Evolutionary conservation across 2,888 invertebrate species (phyloP).

Genomic region (Mesorhabditis spiculigera): DNA sequence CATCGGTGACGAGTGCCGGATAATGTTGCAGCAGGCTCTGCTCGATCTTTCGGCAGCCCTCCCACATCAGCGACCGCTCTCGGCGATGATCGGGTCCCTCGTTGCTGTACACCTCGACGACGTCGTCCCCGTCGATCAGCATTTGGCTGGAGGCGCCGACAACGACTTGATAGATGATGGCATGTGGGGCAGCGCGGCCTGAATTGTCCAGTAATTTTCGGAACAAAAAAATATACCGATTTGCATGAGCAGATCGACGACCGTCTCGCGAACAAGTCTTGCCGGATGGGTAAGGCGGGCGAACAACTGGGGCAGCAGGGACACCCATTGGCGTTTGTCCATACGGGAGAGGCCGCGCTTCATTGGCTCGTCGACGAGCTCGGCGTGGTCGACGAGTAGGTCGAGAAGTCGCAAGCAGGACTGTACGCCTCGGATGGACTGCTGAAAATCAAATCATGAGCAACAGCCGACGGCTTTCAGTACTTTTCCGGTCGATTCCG

Average conservation of each 20-base stretch:
- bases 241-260: slow-evolving; percentile 80
- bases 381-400: slow-evolving; percentile 86
- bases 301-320: slow-evolving; percentile 89
- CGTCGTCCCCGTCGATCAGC: slow-evolving; percentile 12
- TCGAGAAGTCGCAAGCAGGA: slow-evolving; percentile 82
- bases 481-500: no score
- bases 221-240: slow-evolving; percentile 61
- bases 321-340: slow-evolving; percentile 81
- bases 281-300: slow-evolving; percentile 94
- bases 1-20: slow-evolving; percentile 81
- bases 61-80: slow-evolving; percentile 22
- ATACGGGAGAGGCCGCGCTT: slow-evolving; percentile 83
- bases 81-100: slow-evolving; percentile 15
- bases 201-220: neutral
- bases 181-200: slow-evolving; percentile 21
- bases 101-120: slow-evolving; percentile 7
- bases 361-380: slow-evolving; percentile 80
- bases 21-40: slow-evolving; percentile 54
- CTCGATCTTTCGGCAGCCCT: slow-evolving; percentile 27
- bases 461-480: no score
- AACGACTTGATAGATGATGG: slow-evolving; percentile 40
- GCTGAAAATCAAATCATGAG: slow-evolving; percentile 13
- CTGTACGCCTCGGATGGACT: slow-evolving; percentile 65
- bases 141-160: slow-evolving; percentile 18
- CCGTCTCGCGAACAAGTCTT: slow-evolving; percentile 77